Base-by-base conservation (phyloP, 2,888 invertebrate genomes). In the Leptopterna dolabrata region DNA sequence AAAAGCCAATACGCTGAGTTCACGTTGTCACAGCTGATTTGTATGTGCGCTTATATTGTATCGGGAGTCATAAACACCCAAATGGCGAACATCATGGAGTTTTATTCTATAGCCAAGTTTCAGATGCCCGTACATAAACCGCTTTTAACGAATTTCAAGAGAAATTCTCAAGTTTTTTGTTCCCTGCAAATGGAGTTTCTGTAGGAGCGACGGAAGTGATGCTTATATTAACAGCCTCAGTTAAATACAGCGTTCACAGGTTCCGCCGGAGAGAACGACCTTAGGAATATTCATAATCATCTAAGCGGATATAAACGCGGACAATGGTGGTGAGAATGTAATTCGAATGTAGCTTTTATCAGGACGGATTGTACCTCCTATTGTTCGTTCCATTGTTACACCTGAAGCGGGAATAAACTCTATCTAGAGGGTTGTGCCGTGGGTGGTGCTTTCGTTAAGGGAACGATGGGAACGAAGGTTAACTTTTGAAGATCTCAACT, bases 331-430 rank as follows among this genome's bases (percentile, higher is more conserved):
- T 19, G 55, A 55, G 24, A 81, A 55, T 81, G 81, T 81, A 81
- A 81, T 81, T 81, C 55, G 55, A 55, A 81, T 81, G 81, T 81
- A n/a, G 29, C 81, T 81, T 81, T 81, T 81, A 81, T 81, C 81
- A 81, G 55, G 55, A 51, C 55, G 81, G 81, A 55, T 78, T 45
- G 78, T 47, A 13, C 45, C 24, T 81, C 27, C 81, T 30, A 81
- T 81, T 81, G 81, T 81, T 55, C 55, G 47, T 27, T 29, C 81
- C 19, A 55, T 81, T 51, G 81, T 81, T 81, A n/a, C 30, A 30
- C n/a, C n/a, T 30, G 81, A 13, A n/a, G 19, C 51, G 3, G 81
- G 73, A 36, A 41, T 73, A 73, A 73, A 36, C 73, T 36, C 36
- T 73, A 30, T 41, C 30, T 41, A 16, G 9, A 41, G 73, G 73